Evolutionary conservation across 1,140 invertebrate genomes (phyloP).

Genomic region (Leguminivora glycinivorella): DNA sequence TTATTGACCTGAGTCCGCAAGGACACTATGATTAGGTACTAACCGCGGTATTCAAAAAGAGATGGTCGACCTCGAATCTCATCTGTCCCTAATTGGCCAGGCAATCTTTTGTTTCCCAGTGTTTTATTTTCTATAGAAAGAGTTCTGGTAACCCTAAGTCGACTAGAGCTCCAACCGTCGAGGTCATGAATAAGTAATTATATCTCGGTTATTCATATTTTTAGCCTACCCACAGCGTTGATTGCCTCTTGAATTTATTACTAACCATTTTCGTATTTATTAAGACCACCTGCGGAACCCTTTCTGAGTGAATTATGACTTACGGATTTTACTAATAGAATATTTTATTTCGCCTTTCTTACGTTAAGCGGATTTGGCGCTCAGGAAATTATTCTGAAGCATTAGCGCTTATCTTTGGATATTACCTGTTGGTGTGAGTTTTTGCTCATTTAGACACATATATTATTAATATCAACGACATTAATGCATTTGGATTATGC

Average conservation of each 20-base stretch:
- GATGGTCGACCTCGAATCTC: no score
- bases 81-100: no score
- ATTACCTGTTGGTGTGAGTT: neutral
- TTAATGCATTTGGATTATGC: no score
- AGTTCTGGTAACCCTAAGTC: slow-evolving; percentile 28
- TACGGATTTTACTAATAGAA: slow-evolving; percentile 74
- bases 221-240: slow-evolving; percentile 72
- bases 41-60: no score
- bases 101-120: no score
- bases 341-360: slow-evolving; percentile 70
- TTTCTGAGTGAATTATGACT: slow-evolving; percentile 71
- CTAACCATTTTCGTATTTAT: slow-evolving; percentile 77
- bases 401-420: slow-evolving; percentile 13
- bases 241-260: slow-evolving; percentile 79
- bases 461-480: no score
- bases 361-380: slow-evolving; percentile 49
- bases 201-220: slow-evolving; percentile 77
- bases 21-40: no score
- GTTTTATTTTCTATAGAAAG: no score
- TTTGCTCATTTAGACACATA: neutral
- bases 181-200: slow-evolving; percentile 77
- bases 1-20: no score
- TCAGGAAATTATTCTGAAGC: slow-evolving; percentile 32
- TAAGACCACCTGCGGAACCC: slow-evolving; percentile 73
- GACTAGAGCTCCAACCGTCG: slow-evolving; percentile 39